Conservation (phyloP, 2,797 vertebrate genomes). For the Buphagus erythrorhynchus region DNA sequence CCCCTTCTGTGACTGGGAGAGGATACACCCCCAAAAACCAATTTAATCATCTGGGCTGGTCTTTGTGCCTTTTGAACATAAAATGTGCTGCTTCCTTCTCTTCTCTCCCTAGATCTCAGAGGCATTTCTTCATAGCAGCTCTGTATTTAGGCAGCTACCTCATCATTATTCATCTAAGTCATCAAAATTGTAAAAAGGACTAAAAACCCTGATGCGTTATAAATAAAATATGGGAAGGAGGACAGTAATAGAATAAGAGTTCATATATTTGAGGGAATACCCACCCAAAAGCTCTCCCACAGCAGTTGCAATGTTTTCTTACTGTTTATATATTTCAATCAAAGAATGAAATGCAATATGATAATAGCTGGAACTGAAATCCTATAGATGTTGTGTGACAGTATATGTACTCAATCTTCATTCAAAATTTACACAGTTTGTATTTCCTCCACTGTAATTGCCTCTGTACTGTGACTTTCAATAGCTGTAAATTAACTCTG, state of each 20-base stretch:
- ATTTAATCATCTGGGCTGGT: not conserved
- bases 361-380: slow-evolving; percentile 16
- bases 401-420: slow-evolving; percentile 18
- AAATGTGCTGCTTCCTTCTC: not conserved
- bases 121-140: not conserved
- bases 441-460: slow-evolving; percentile 31
- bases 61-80: not conserved
- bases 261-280: slow-evolving; percentile 35
- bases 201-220: slow-evolving; percentile 63
- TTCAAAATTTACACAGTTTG: slow-evolving; percentile 48
- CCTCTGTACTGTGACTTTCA: slow-evolving; percentile 1
- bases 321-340: slow-evolving; percentile 6
- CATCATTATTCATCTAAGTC: slow-evolving; percentile 69
- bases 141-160: slow-evolving; percentile 50
- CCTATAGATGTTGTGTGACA: slow-evolving; percentile 7
- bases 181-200: slow-evolving; percentile 75
- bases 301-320: slow-evolving; percentile 51
- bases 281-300: slow-evolving; percentile 4
- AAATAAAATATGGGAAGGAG: slow-evolving; percentile 67
- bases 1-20: not conserved
- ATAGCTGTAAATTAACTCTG: slow-evolving; percentile 47
- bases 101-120: not conserved
- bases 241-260: slow-evolving; percentile 62
- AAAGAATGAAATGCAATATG: slow-evolving; percentile 29
- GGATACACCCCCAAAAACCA: not conserved